These are phyloP conservation scores for Tineola bisselliella DNA, from an alignment of 2,888 invertebrate species.

Conservation along the genomic window DNA sequence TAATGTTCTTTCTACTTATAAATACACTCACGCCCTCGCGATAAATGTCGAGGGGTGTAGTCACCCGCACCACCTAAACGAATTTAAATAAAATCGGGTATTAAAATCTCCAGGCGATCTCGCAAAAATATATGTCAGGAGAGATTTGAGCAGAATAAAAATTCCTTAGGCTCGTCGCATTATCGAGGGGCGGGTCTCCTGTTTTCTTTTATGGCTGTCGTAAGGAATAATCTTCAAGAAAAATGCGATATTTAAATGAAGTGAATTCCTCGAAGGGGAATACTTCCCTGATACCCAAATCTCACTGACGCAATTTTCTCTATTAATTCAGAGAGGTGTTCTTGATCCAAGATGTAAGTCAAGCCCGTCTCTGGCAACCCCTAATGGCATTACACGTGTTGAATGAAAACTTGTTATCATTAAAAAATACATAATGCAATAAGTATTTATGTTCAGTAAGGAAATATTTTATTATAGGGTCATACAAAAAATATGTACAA, in stretches of 20 bases:
- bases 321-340: slow-evolving; percentile 43
- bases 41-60: slow-evolving; percentile 58
- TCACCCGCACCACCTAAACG: slow-evolving; percentile 58
- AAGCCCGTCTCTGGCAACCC: background rate
- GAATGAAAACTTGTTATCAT: slow-evolving; percentile 3
- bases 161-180: slow-evolving; percentile 64
- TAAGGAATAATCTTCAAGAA: slow-evolving; percentile 68
- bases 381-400: slow-evolving; percentile 13
- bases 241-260: slow-evolving; percentile 69
- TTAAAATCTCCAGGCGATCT: slow-evolving; percentile 64
- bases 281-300: slow-evolving; percentile 48
- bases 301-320: slow-evolving; percentile 51
- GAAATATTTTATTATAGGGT: background rate
- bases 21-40: slow-evolving; percentile 58
- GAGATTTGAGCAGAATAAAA: slow-evolving; percentile 66
- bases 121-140: slow-evolving; percentile 64
- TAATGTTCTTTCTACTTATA: slow-evolving; percentile 35
- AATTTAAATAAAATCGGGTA: slow-evolving; percentile 67
- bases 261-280: slow-evolving; percentile 53
- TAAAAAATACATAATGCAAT: background rate
- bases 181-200: slow-evolving; percentile 60
- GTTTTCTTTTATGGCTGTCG: slow-evolving; percentile 69
- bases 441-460: background rate
- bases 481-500: background rate
- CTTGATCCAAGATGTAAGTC: slow-evolving; percentile 23